phyloP scores from a whole-genome alignment of 2,113 vertebrate species.

The Nibea albiflora region DNA sequence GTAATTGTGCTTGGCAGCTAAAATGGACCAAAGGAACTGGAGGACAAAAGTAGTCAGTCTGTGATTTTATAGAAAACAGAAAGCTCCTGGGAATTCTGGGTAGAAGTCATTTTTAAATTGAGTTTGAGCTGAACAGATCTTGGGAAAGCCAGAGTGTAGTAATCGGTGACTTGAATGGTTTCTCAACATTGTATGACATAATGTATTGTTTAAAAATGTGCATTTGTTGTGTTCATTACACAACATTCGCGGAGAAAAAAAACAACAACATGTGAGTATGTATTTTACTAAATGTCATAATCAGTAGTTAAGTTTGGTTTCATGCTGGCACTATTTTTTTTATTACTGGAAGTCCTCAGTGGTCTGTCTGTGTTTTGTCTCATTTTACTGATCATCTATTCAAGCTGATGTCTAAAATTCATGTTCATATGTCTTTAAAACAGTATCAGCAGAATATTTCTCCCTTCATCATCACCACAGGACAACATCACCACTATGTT shows the following conservation, averaged over 20 bases:
- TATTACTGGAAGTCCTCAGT: no score
- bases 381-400: no score
- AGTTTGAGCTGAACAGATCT: conserved; percentile 1
- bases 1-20: conserved; percentile 30
- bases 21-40: conserved; percentile 3
- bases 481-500: conserved; percentile 19
- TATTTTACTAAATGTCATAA: background rate
- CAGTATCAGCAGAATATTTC: conserved; percentile 33
- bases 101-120: conserved; percentile 1
- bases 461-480: conserved; percentile 25
- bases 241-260: background rate
- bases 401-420: background rate
- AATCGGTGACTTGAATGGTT: background rate
- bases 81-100: conserved; percentile 1
- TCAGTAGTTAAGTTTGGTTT: background rate
- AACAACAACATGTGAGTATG: no score
- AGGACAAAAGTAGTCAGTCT: conserved; percentile 19
- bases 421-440: background rate
- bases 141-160: background rate
- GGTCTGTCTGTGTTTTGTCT: no score
- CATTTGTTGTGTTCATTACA: background rate
- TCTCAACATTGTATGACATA: background rate
- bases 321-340: background rate
- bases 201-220: background rate
- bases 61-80: conserved; percentile 11